Evolutionary conservation across 2,888 invertebrate genomes (phyloP), one percentile per base, ranked within the genome.

Genomic region (Drosophila merina): DNA sequence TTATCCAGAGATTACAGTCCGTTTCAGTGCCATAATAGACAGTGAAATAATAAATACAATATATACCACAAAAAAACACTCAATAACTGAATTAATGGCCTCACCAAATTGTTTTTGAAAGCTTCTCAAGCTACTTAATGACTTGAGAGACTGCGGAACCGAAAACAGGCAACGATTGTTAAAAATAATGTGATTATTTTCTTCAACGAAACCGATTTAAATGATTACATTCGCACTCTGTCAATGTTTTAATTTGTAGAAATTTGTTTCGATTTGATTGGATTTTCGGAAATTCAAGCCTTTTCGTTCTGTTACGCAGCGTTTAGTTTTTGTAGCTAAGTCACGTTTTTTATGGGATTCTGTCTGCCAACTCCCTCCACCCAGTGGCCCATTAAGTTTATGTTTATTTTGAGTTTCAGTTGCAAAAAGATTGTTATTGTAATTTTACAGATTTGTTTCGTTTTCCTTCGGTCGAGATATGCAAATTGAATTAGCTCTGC

Each of bases 321-420:
- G 71, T 79, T 28, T 52, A 40, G 26, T 47, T 48, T 57, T 63
- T 30, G 45, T 68, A 77, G 74, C 69, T 79, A 83, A 83, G 82
- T 82, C 82, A 82, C 82, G 82, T 82, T 83, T 82, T 79, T 73
- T 52, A 55, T 62, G 56, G 47, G 54, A 44, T 30, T 57, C 31
- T 26, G 36, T 25, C 25, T 25, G 5, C 33, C 7, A 31, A 20
- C 49, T 66, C 45, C 44, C 49, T 66, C 45, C 44, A 30, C 66
- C 66, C 28, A 33, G 51, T 48, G 28, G 45, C 38, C 45, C 82
- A 70, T 74, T 28, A 51, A 69, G 60, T 75, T 72, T 60, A 75
- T 69, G 70, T 70, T 52, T 51, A 45, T 59, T 74, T 57, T 56
- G 20, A 36, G 44, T 51, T 71, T 58, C 45, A 52, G 44, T 54